Percentiles rank a stretch among this genome's conserved stretches.
Evolutionary conservation across 2,113 vertebrate species (phyloP).

Genomic region (Lasiurus cinereus): DNA sequence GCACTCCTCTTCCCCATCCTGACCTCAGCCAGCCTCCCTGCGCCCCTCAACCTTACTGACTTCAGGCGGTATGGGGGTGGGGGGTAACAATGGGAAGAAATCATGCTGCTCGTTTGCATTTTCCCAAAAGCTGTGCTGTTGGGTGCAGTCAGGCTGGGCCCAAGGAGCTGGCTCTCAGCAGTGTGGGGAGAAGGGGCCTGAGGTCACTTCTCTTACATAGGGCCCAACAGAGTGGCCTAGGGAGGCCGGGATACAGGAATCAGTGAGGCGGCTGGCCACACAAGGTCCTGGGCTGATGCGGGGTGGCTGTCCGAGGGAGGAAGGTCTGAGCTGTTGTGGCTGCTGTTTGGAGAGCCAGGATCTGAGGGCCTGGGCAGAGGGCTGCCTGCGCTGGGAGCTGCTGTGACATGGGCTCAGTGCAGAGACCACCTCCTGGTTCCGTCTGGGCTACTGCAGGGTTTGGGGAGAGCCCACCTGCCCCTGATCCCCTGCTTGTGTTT

Average conservation of each 20-base stretch:
- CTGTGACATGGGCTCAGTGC: too few species aligned
- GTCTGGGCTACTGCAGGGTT: too few species aligned
- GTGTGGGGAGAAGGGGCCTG: accelerated
- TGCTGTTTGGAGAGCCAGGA: not conserved
- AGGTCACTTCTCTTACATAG: accelerated
- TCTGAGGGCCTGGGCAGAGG: not conserved
- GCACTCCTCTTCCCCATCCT: not conserved
- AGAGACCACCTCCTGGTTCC: too few species aligned
- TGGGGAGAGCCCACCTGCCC: not conserved
- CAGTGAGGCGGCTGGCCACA: not conserved
- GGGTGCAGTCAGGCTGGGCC: not conserved
- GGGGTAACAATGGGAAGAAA: not conserved
- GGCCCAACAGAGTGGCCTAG: not conserved
- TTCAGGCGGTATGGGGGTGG: too few species aligned
- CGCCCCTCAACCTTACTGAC: too few species aligned
- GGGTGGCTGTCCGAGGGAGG: not conserved
- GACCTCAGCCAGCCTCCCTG: not conserved
- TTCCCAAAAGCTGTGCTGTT: not conserved
- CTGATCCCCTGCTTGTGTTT: not conserved
- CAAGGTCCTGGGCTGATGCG: too few species aligned
- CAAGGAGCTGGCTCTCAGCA: not conserved
- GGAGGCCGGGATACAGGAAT: too few species aligned
- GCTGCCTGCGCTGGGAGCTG: not conserved
- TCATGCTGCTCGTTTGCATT: not conserved
- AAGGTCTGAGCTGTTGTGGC: too few species aligned